Base-by-base conservation (phyloP, 2,797 vertebrate species). In the Carduelis carduelis region DNA sequence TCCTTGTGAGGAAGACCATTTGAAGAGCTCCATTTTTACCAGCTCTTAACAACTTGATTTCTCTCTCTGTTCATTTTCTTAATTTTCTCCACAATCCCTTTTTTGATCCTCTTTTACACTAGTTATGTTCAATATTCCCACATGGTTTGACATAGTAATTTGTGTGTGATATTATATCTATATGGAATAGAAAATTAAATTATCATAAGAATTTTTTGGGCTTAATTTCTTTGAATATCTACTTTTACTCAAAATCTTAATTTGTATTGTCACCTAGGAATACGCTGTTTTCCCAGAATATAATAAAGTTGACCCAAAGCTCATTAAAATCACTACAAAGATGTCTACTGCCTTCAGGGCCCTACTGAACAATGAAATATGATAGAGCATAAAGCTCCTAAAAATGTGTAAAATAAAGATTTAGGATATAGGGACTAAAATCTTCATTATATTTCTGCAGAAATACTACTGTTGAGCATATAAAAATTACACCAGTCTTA, bases 331-430 rank as follows among this genome's bases (percentile, higher is more conserved):
- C 37, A 64, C 14, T 41, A 34, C 23, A 64, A 80, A 91, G 27
- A 80, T 60, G 32, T 9, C 56, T 85, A 46, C 5, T 59, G 24
- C 43, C 52, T 87, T 80, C 49, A 91, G 60, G 27, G 9, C 28
- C 8, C 41, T 76, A 55, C 14, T 85, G 82, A 91, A 83, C 14
- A 89, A 56, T 59, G 37, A 91, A 80, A 77, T 85, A 87, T 47
- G 66, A 22, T 66, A 34, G 52, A 44, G 4, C 52, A 66, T 72
- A 85, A 92, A 87, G 49, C 28, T 63, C 19, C 11, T 77, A 80
- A 87, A 96, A 91, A 56, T 37, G 24, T 77, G 19, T 83, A 66
- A 87, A 90, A 85, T 83, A 94, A 88, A 90, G n/a, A 71, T 75
- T 80, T 81, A 75, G 17, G 6, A 4, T 57, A 63, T 57, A 52